Conservation (phyloP, 2,113 vertebrate species). For the Paratilapia polleni region DNA sequence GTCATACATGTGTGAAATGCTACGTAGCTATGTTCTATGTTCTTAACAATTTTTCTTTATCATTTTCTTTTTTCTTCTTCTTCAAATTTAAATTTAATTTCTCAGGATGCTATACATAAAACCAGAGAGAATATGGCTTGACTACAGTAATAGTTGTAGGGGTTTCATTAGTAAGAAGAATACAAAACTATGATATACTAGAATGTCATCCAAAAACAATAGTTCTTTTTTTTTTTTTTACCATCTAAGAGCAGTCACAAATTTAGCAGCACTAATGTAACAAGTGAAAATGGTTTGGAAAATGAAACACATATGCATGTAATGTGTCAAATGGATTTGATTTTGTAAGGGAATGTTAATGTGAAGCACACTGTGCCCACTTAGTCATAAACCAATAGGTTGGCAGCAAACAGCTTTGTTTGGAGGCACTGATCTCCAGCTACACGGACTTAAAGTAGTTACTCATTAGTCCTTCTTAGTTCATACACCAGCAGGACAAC, state of each 20-base stretch:
- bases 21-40: too few species aligned
- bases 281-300: neutral
- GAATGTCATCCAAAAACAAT: neutral
- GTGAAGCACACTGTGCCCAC: slow-evolving; percentile 4
- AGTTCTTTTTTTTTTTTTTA: neutral
- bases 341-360: neutral
- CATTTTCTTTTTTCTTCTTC: neutral
- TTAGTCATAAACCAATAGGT: neutral
- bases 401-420: neutral
- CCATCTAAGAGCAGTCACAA: neutral
- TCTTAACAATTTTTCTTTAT: neutral
- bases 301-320: neutral
- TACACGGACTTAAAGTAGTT: neutral
- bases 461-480: neutral
- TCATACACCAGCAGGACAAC: neutral
- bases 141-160: neutral
- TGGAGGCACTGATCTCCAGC: neutral
- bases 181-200: neutral
- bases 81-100: neutral
- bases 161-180: neutral
- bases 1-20: too few species aligned
- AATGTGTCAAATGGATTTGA: neutral
- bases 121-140: neutral
- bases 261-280: neutral
- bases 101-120: neutral